Evolutionary conservation across 2,113 vertebrate genomes (phyloP).

Genomic region (Hucho hucho): DNA sequence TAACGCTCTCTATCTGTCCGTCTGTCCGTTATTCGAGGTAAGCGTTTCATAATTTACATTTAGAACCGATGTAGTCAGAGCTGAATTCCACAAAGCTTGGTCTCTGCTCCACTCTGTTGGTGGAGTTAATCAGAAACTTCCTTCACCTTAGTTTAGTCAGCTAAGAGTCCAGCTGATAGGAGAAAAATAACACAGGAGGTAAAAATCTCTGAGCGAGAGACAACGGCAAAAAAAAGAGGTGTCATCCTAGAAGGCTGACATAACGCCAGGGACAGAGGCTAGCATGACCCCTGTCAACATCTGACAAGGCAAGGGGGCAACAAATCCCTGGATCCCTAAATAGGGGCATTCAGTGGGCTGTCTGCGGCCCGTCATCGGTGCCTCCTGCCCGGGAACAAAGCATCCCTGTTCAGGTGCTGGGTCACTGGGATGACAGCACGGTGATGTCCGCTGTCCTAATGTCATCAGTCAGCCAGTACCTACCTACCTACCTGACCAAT

Average conservation of each 20-base stretch:
- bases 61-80: too few relatives aligned
- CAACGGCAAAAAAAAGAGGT: background rate
- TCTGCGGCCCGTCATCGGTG: slow-evolving; percentile 33
- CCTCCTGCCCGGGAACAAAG: slow-evolving; percentile 49
- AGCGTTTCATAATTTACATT: too few relatives aligned
- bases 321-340: slow-evolving; percentile 37
- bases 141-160: too few relatives aligned
- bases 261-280: slow-evolving; percentile 23
- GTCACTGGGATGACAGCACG: slow-evolving; percentile 25
- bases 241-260: slow-evolving; percentile 24
- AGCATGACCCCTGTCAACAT: slow-evolving; percentile 23
- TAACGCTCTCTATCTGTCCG: too few relatives aligned
- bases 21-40: too few relatives aligned
- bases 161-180: background rate
- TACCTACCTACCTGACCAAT: too few relatives aligned
- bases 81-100: too few relatives aligned
- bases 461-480: slow-evolving; percentile 30
- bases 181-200: background rate
- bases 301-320: slow-evolving; percentile 16
- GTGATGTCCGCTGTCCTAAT: slow-evolving; percentile 22
- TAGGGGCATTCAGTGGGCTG: slow-evolving; percentile 45
- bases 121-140: too few relatives aligned
- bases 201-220: background rate
- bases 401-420: slow-evolving; percentile 32
- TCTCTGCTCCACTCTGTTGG: too few relatives aligned